Base-by-base conservation (phyloP, 2,888 invertebrate genomes). In the Euplexia lucipara region DNA sequence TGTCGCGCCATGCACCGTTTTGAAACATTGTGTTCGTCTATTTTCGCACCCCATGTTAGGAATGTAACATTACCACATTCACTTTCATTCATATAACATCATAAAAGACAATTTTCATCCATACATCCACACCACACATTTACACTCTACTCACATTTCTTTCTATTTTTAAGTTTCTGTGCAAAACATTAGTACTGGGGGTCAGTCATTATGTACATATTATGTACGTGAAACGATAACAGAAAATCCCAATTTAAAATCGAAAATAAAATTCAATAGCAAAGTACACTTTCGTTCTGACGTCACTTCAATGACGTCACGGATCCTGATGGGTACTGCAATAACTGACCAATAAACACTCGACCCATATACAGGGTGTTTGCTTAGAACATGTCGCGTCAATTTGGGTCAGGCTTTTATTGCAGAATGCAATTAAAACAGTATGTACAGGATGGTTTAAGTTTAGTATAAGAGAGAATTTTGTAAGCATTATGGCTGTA, bases 341-440 rank as follows among this genome's bases (percentile, higher is more conserved):
- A 49, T 72, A 72, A 49, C 73, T 49, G 44, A 39, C 65, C 73
- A 73, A 54, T 70, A 44, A 35, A 34, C 72, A 72, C 76, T 71
- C 70, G 70, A 71, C 70, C 76, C n/a, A 76, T 22, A 49, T 20
- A 54, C 32, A 63, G 41, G 14, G 26, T 39, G 35, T 48, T 75
- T 48, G 52, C 41, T 52, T 52, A n/a, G 12, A 39, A 18, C 6
- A 16, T 20, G 37, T 20, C 8, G 18, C 41, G 26, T 68, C 69
- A 35, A 66, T 66, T 63, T 48, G 22, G 65, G 72, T 66, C 65
- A 66, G 5, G 26, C 20, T 71, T 65, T 66, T 71, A 72, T 66
- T 35, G 63, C 34, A 35, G 22, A 48, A 42, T 48, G 47, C 65
- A 48, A 66, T 66, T 63, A 41, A 47, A 52, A n/a, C n/a, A n/a